Evolutionary conservation across 2,113 vertebrate genomes (phyloP).

Genomic region (Apteryx mantelli): DNA sequence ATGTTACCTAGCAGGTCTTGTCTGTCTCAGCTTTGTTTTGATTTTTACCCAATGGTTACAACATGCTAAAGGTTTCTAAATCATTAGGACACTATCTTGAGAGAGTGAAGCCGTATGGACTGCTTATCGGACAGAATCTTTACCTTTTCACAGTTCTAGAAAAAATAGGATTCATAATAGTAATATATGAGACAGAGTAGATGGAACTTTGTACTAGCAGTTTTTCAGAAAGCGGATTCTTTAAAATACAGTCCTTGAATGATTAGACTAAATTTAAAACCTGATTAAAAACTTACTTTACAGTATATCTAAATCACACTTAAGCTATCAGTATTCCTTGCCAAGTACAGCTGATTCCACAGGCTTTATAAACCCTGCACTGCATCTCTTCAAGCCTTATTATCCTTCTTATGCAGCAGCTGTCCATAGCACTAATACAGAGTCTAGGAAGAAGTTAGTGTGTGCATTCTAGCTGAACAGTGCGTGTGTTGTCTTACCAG

Average conservation of each 20-base stretch:
- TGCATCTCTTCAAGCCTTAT: neutral
- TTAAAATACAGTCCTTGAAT: neutral
- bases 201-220: neutral
- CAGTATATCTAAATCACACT: neutral
- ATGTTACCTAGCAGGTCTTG: neutral
- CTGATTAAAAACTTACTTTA: conserved; percentile 21
- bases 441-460: conserved; percentile 53
- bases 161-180: neutral
- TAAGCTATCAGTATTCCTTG: conserved; percentile 36
- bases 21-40: neutral
- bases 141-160: neutral
- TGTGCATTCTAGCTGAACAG: neutral
- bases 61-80: neutral
- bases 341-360: conserved; percentile 19
- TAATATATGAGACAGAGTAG: neutral
- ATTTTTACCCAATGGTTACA: neutral
- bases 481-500: neutral
- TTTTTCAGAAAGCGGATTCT: neutral
- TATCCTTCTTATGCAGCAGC: conserved; percentile 35
- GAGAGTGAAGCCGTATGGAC: neutral
- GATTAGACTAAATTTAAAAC: neutral
- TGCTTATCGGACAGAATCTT: neutral
- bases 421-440: neutral
- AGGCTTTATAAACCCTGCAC: conserved; percentile 15
- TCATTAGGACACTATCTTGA: neutral